Percentiles rank a stretch among this genome's conserved stretches.
These are phyloP conservation scores for Eupsilia transversa DNA, from an alignment of 2,888 invertebrate species.

Conservation along the genomic window DNA sequence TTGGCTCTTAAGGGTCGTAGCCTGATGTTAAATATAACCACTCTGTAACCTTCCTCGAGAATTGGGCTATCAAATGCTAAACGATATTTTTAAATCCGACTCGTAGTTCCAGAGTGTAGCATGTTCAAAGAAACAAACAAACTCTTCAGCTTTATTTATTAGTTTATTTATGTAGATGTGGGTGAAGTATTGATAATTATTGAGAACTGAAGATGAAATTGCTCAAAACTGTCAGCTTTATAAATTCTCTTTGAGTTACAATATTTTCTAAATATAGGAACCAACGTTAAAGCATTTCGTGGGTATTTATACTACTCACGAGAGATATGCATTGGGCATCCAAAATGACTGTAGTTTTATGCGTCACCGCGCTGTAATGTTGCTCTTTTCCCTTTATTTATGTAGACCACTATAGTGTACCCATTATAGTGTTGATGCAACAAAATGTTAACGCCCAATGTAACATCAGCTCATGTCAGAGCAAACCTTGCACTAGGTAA, in stretches of 20 bases:
- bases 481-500: background rate
- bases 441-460: background rate
- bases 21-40: no score
- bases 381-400: slow-evolving; percentile 8
- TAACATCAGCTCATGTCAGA: background rate
- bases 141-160: no score
- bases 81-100: no score
- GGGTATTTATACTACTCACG: background rate
- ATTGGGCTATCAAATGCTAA: no score
- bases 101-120: no score
- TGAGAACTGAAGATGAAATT: background rate
- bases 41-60: no score
- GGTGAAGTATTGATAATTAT: background rate
- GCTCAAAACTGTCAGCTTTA: background rate
- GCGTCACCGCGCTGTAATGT: background rate
- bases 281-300: background rate
- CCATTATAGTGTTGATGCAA: background rate
- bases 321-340: background rate
- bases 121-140: no score
- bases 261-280: background rate
- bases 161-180: background rate
- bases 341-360: background rate
- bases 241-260: background rate
- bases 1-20: no score
- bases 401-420: background rate